Evolutionary conservation across 1,140 invertebrate species (phyloP).

Genomic region (Lycorma delicatula): DNA sequence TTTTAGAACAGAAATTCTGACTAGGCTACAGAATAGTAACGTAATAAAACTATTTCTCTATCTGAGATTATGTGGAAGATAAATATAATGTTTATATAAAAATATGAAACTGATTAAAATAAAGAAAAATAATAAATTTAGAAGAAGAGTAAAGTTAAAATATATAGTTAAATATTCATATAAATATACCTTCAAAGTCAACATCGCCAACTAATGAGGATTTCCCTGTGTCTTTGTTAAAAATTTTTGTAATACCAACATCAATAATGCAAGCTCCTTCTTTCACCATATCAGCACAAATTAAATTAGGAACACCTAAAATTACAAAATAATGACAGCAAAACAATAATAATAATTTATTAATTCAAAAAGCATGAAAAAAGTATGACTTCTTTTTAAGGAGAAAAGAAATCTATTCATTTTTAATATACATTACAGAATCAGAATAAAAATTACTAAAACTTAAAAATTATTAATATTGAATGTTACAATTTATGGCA

Average conservation of each 20-base stretch:
- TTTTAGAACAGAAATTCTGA: no score
- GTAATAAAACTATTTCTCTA: no score
- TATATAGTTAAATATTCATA: no score
- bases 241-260: slow-evolving; percentile 72
- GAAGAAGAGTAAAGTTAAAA: no score
- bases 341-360: no score
- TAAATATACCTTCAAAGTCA: slow-evolving; percentile 72
- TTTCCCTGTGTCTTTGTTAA: slow-evolving; percentile 51
- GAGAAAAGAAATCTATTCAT: not conserved
- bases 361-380: not conserved
- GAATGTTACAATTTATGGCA: no score
- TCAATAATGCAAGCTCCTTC: slow-evolving; percentile 81
- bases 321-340: slow-evolving; percentile 16
- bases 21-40: no score
- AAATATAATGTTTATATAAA: no score
- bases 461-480: no score
- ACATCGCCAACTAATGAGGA: slow-evolving; percentile 78
- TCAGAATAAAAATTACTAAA: slow-evolving; percentile 1
- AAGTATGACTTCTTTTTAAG: not conserved
- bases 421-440: not conserved
- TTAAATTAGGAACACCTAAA: slow-evolving; percentile 64
- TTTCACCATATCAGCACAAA: slow-evolving; percentile 79
- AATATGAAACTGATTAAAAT: no score
- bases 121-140: no score
- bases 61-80: no score